Evolutionary conservation across 1,140 invertebrate genomes (phyloP).

Genomic region (Eumaeus atala): DNA sequence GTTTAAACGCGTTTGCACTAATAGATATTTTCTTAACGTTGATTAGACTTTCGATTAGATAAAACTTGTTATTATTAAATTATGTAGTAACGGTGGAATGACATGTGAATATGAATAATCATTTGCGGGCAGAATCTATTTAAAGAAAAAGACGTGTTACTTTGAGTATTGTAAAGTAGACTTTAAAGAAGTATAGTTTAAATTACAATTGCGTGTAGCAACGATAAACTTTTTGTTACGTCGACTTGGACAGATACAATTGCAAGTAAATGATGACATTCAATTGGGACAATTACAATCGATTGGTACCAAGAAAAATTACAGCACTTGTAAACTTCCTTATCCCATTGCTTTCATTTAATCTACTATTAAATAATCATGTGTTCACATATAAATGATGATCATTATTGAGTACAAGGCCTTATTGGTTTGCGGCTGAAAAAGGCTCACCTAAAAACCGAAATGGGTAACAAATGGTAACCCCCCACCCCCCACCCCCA

Average conservation of each 20-base stretch:
- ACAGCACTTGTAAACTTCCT: conserved; percentile 16
- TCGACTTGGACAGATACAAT: conserved; percentile 16
- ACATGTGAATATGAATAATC: conserved; percentile 9
- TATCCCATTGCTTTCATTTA: conserved; percentile 16
- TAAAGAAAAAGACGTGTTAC: background rate
- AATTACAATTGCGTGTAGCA: background rate
- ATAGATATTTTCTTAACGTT: too few species aligned
- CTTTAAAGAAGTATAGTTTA: background rate
- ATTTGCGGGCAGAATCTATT: conserved; percentile 4
- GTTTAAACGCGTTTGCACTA: too few species aligned
- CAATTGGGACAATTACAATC: conserved; percentile 29
- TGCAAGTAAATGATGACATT: conserved; percentile 33
- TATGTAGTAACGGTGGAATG: background rate
- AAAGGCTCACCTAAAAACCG: too few species aligned
- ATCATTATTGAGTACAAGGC: too few species aligned
- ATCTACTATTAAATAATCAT: background rate
- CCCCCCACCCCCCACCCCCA: too few species aligned
- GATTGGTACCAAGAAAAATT: conserved; percentile 28
- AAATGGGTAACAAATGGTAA: too few species aligned
- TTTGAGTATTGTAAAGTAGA: background rate
- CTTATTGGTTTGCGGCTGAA: too few species aligned
- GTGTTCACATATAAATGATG: too few species aligned
- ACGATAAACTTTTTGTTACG: background rate
- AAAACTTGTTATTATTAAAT: too few species aligned
- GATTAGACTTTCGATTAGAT: too few species aligned